Conservation (phyloP, 2,797 vertebrate species). For the Danio aesculapii region DNA sequence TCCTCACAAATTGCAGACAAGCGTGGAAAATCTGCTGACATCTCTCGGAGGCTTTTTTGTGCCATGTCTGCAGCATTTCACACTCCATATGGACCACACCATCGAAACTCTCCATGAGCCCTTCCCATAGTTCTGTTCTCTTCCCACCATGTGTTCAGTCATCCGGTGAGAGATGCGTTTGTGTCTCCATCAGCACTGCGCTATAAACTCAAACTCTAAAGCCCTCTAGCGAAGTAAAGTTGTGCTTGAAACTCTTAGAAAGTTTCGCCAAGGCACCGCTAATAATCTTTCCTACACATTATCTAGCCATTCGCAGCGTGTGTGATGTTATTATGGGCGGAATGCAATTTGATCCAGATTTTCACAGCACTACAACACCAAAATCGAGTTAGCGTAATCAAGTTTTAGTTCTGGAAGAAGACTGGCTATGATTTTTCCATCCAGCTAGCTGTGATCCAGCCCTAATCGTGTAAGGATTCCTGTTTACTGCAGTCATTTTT, state of each 20-base stretch:
- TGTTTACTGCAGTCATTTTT: slow-evolving; percentile 4
- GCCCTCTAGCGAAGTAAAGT: slow-evolving; percentile 17
- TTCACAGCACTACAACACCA: background rate
- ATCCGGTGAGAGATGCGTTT: slow-evolving; percentile 18
- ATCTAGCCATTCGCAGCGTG: slow-evolving; percentile 27
- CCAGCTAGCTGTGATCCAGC: slow-evolving; percentile 1
- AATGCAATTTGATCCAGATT: slow-evolving; percentile 34
- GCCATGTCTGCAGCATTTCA: slow-evolving; percentile 51
- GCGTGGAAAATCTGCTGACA: slow-evolving; percentile 47
- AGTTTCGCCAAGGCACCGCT: slow-evolving; percentile 8
- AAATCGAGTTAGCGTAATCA: slow-evolving; percentile 37
- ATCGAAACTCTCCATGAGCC: slow-evolving; percentile 40
- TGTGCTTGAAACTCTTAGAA: slow-evolving; percentile 9
- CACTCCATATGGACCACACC: slow-evolving; percentile 57
- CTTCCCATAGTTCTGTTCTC: slow-evolving; percentile 33
- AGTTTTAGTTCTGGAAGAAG: slow-evolving; percentile 35
- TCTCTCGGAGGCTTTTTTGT: slow-evolving; percentile 42
- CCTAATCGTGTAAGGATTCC: background rate
- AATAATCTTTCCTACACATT: slow-evolving; percentile 19
- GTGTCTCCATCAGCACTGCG: slow-evolving; percentile 23
- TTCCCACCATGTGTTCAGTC: slow-evolving; percentile 26
- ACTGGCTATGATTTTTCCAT: slow-evolving; percentile 12
- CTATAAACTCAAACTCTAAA: slow-evolving; percentile 6
- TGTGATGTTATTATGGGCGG: background rate
- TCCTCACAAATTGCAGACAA: slow-evolving; percentile 34